Percentiles rank a stretch among this genome's conserved stretches.
phyloP scores from a whole-genome alignment of 2,888 invertebrate genomes.

The Limnephilus lunatus region DNA sequence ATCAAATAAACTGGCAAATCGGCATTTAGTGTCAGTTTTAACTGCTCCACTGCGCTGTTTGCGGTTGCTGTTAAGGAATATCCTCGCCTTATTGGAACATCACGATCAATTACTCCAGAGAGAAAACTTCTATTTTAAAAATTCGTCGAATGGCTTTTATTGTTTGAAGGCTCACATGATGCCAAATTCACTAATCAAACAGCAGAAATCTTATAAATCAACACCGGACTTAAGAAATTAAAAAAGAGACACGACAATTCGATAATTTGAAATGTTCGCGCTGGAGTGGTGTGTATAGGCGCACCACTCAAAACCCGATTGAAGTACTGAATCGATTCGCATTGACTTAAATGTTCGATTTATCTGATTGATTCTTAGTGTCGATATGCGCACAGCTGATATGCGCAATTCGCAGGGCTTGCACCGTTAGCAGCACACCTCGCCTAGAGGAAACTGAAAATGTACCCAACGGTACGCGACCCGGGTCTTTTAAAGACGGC shows the following conservation, averaged over 20 bases:
- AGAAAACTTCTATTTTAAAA: constrained; percentile 3
- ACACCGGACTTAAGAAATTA: not conserved
- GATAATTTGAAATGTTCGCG: constrained; percentile 19
- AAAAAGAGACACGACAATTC: not conserved
- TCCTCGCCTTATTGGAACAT: constrained; percentile 1
- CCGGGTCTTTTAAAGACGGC: constrained; percentile 44
- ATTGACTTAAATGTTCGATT: constrained; percentile 14
- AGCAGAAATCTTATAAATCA: not conserved
- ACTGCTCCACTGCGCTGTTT: constrained; percentile 8
- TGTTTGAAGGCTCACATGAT: constrained; percentile 21
- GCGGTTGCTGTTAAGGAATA: not conserved
- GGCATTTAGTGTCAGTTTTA: constrained; percentile 25
- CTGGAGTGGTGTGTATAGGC: not conserved
- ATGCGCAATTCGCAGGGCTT: not conserved
- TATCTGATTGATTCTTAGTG: constrained; percentile 25
- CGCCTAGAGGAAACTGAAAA: constrained; percentile 8
- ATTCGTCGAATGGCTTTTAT: not conserved
- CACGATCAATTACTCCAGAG: constrained; percentile 36
- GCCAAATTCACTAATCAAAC: not conserved
- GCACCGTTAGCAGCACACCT: not conserved
- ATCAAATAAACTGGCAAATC: constrained; percentile 42
- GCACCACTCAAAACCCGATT: not conserved
- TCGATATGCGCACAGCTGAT: constrained; percentile 31
- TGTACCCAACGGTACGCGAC: not conserved
- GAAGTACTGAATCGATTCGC: constrained; percentile 9